A percentile compares a stretch with the other conserved stretches of the same genome.
Conservation (phyloP, 2,888 invertebrate genomes). For the Tenodera sinensis region DNA sequence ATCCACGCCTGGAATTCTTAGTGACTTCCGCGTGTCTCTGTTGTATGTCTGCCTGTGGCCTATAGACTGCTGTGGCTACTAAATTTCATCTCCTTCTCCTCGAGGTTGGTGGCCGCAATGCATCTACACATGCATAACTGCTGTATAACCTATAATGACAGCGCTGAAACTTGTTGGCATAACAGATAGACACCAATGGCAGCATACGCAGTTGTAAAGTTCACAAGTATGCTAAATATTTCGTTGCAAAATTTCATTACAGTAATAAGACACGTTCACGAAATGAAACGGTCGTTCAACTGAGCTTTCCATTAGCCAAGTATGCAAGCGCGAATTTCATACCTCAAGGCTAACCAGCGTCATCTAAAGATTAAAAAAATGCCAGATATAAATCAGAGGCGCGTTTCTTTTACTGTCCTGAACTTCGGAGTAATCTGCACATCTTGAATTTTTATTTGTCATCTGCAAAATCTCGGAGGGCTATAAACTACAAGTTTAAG, state of each 20-base stretch:
- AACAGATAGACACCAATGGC: not conserved
- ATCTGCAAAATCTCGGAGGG: not conserved
- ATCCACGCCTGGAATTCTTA: too few species aligned
- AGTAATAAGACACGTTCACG: not conserved
- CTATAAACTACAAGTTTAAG: not conserved
- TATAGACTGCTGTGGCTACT: too few species aligned
- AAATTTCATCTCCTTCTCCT: too few species aligned
- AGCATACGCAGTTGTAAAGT: not conserved
- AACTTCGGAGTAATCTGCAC: not conserved
- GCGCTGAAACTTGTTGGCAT: too few species aligned
- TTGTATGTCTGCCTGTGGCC: too few species aligned
- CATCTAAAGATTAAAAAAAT: not conserved
- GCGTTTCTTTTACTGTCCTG: not conserved
- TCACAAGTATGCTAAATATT: not conserved
- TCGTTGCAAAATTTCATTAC: not conserved
- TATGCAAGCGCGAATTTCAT: not conserved
- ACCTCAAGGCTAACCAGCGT: not conserved
- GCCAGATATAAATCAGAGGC: not conserved
- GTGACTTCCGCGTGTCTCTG: too few species aligned
- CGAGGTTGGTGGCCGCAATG: too few species aligned
- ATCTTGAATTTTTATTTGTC: not conserved
- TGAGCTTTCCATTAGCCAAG: not conserved
- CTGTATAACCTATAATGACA: too few species aligned
- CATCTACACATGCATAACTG: too few species aligned
- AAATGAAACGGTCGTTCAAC: not conserved